phyloP scores from a whole-genome alignment of 2,888 invertebrate species.

The Diarsia rubi region DNA sequence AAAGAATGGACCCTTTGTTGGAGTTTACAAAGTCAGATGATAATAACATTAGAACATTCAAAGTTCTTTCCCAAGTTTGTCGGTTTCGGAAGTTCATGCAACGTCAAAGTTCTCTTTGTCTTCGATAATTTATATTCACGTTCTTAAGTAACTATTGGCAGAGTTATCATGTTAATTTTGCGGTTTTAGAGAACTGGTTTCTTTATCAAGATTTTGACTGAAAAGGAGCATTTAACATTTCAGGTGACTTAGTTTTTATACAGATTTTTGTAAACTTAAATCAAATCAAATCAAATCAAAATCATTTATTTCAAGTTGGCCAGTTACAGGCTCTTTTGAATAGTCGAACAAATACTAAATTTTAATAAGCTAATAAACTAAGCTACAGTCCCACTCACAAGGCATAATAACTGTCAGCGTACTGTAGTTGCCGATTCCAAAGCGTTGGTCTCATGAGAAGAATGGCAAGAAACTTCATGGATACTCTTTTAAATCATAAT shows the following conservation, averaged over 20 bases:
- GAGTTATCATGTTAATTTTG: not conserved
- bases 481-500: no score
- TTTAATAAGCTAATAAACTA: no score
- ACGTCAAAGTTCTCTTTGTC: constrained; percentile 15
- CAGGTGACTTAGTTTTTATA: not conserved
- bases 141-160: not conserved
- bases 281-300: no score
- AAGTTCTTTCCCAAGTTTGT: constrained; percentile 29
- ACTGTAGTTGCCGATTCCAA: no score
- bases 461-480: no score
- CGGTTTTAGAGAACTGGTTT: not conserved
- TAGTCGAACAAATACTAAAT: no score
- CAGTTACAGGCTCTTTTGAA: no score
- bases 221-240: not conserved
- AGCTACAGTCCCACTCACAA: no score
- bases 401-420: no score
- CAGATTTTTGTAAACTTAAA: not conserved
- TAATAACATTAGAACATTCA: constrained; percentile 1
- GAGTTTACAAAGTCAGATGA: constrained; percentile 29
- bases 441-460: no score
- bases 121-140: constrained; percentile 23
- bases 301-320: no score
- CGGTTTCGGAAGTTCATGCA: not conserved
- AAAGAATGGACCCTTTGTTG: not conserved
- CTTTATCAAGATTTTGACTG: not conserved